Conservation (phyloP, 2,888 invertebrate genomes). For the Lagria hirta region DNA sequence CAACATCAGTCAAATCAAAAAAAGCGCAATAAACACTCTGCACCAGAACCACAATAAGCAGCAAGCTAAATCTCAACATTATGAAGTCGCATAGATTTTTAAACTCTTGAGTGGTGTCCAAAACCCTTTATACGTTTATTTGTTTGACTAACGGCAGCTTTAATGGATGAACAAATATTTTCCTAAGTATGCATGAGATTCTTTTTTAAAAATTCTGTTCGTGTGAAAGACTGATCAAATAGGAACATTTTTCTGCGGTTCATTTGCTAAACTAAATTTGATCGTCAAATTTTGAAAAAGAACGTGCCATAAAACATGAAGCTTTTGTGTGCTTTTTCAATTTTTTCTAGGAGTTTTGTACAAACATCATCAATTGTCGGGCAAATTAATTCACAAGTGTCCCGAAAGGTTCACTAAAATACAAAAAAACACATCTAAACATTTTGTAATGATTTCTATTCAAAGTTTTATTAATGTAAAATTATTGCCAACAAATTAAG, state of each 20-base stretch:
- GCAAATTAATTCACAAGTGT: too few species aligned
- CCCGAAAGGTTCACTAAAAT: too few species aligned
- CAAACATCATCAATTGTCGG: not conserved
- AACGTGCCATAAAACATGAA: too few species aligned
- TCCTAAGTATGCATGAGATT: constrained; percentile 15
- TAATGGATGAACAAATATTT: constrained; percentile 29
- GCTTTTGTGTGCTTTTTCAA: too few species aligned
- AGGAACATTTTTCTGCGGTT: too few species aligned
- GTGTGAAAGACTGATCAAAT: too few species aligned
- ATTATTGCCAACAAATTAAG: too few species aligned
- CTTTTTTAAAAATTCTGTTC: constrained; percentile 22
- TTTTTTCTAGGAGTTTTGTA: not conserved
- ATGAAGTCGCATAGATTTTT: not conserved
- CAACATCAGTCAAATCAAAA: constrained; percentile 44
- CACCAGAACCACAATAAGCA: constrained; percentile 12
- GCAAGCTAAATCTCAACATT: constrained; percentile 4
- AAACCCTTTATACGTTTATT: constrained; percentile 16
- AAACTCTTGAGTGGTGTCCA: constrained; percentile 2
- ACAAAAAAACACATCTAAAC: too few species aligned
- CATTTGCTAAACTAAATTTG: too few species aligned
- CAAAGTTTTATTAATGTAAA: too few species aligned
- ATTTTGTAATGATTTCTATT: too few species aligned
- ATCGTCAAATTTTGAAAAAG: too few species aligned
- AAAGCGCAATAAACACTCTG: constrained; percentile 31
- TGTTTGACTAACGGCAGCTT: constrained; percentile 26